These are phyloP conservation scores for Tragelaphus scriptus DNA, from an alignment of 2,113 vertebrate species.

Conservation along the genomic window DNA sequence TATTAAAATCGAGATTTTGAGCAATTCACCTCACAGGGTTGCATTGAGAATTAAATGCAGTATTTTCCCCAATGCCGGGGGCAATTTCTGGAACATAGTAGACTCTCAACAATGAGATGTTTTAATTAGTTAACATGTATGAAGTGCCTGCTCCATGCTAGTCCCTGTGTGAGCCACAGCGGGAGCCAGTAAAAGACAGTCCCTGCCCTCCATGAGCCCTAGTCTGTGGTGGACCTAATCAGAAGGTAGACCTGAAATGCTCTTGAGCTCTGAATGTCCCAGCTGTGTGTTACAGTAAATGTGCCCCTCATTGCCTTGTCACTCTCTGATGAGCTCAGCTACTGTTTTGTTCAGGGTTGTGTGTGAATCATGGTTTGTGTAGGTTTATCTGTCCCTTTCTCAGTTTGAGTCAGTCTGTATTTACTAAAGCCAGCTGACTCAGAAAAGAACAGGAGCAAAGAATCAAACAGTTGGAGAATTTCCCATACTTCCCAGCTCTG, in stretches of 20 bases:
- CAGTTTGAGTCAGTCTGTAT: neutral
- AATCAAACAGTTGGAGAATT: neutral
- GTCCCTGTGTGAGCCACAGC: neutral
- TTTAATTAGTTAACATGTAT: neutral
- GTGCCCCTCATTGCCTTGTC: neutral
- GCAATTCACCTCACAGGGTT: neutral
- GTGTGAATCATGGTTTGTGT: neutral
- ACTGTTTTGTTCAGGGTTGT: neutral
- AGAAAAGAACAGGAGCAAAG: neutral
- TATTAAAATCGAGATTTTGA: neutral
- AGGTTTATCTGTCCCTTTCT: neutral
- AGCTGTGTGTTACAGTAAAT: neutral
- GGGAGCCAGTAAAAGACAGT: neutral
- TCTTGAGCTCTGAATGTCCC: neutral
- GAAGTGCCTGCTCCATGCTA: neutral
- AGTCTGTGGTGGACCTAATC: neutral
- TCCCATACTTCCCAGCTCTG: neutral
- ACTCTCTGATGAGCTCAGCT: neutral
- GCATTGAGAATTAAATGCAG: neutral
- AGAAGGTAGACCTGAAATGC: neutral
- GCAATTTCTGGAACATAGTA: neutral
- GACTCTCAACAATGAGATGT: neutral
- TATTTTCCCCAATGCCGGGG: neutral
- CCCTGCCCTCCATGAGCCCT: neutral
- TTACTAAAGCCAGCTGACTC: constrained; percentile 2